phyloP scores from a whole-genome alignment of 2,113 vertebrate species.

The Mixornis gularis region DNA sequence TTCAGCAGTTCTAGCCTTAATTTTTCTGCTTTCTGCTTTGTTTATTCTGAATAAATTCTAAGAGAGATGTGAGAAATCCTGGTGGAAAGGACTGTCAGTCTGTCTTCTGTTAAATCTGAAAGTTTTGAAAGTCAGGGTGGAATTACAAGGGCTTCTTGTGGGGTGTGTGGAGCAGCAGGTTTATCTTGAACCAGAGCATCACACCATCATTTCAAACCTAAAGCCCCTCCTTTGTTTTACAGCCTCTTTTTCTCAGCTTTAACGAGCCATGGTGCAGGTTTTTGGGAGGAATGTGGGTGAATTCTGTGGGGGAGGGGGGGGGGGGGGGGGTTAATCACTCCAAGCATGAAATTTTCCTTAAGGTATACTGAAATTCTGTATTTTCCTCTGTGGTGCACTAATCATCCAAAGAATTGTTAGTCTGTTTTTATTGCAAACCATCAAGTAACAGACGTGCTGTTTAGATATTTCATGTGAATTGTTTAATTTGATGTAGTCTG shows the following conservation, averaged over 20 bases:
- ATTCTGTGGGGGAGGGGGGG: background rate
- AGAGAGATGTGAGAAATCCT: background rate
- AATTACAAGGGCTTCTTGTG: background rate
- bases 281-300: background rate
- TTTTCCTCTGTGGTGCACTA: background rate
- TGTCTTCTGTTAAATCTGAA: background rate
- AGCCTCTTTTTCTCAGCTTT: background rate
- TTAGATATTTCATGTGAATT: background rate
- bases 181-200: background rate
- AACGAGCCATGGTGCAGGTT: background rate
- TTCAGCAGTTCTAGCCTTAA: background rate
- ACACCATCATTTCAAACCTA: rapidly evolving
- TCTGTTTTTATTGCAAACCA: background rate
- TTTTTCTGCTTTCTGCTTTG: background rate
- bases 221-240: background rate
- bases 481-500: background rate
- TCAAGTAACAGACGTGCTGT: background rate
- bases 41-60: background rate
- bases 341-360: background rate
- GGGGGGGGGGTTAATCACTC: background rate
- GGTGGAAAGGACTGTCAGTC: background rate
- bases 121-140: background rate
- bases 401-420: background rate
- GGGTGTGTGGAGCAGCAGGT: background rate
- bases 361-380: background rate